phyloP scores from a whole-genome alignment of 2,888 invertebrate genomes.

The Xanthia togata region DNA sequence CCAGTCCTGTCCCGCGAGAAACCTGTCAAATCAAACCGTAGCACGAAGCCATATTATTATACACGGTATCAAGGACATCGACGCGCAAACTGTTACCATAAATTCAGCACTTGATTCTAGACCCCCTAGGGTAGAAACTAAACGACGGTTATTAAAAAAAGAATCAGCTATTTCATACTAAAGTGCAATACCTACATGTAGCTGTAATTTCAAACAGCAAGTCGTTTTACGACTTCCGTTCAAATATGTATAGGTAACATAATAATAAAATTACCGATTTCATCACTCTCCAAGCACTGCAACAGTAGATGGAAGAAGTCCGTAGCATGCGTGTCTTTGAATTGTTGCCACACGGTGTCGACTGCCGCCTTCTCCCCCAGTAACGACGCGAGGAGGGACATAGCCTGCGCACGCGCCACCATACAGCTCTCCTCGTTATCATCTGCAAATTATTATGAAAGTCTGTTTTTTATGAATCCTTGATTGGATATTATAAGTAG shows the following conservation, averaged over 20 bases:
- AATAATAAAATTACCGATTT: conserved; percentile 71
- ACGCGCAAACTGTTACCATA: too few relatives aligned
- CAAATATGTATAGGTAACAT: background rate
- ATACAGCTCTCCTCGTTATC: conserved; percentile 65
- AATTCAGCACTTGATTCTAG: too few relatives aligned
- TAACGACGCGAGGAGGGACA: conserved; percentile 76
- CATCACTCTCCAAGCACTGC: conserved; percentile 78
- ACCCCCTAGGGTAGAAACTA: too few relatives aligned
- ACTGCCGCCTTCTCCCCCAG: conserved; percentile 74
- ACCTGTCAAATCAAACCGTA: background rate
- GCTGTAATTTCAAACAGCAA: background rate
- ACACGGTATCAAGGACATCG: too few relatives aligned
- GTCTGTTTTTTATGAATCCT: background rate
- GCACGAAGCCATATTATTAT: background rate
- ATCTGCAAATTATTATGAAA: conserved; percentile 72
- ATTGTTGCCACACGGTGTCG: conserved; percentile 78
- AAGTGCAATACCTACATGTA: too few relatives aligned
- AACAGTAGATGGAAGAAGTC: conserved; percentile 76
- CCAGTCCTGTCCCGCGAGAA: background rate
- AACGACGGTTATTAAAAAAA: too few relatives aligned
- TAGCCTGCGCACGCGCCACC: conserved; percentile 75
- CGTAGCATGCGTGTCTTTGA: conserved; percentile 69
- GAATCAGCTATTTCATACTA: too few relatives aligned
- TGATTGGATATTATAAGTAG: background rate
- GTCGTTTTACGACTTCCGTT: background rate